Conservation (phyloP, 2,888 invertebrate species). For the Tipula unca region DNA sequence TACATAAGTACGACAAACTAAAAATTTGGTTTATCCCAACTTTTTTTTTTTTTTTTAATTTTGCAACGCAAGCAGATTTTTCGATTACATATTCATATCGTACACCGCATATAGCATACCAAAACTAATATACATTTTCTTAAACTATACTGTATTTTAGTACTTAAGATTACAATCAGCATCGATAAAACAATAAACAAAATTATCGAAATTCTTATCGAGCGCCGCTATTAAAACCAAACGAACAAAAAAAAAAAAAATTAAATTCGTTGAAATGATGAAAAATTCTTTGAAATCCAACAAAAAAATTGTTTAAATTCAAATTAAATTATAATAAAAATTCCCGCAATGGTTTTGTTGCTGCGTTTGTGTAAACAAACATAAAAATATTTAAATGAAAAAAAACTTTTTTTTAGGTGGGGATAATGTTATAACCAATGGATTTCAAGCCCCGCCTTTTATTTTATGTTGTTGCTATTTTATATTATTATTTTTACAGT, state of each 20-base stretch:
- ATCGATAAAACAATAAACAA: not conserved
- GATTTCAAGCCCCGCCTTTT: slow-evolving; percentile 22
- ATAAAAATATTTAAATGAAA: not conserved
- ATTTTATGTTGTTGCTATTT: not conserved
- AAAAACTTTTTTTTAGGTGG: slow-evolving; percentile 17
- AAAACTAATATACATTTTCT: not conserved
- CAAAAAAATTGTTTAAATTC: not conserved
- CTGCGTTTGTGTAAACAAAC: not conserved
- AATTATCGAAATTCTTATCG: not conserved
- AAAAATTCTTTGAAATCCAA: not conserved
- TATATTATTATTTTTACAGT: slow-evolving; percentile 18
- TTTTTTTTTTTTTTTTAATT: not conserved
- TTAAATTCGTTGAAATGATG: not conserved
- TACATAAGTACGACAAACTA: not conserved
- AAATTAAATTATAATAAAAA: not conserved
- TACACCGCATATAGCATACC: not conserved
- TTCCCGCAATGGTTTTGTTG: not conserved
- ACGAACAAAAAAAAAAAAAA: not conserved
- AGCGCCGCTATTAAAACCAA: not conserved
- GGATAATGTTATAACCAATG: slow-evolving; percentile 24
- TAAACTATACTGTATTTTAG: not conserved
- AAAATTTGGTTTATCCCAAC: not conserved
- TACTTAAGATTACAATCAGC: not conserved
- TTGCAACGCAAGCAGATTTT: not conserved
- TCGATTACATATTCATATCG: not conserved